Percentiles rank a stretch among this genome's conserved stretches.
These are phyloP conservation scores for Taenaris catops DNA, from an alignment of 2,888 invertebrate genomes.

Conservation along the genomic window DNA sequence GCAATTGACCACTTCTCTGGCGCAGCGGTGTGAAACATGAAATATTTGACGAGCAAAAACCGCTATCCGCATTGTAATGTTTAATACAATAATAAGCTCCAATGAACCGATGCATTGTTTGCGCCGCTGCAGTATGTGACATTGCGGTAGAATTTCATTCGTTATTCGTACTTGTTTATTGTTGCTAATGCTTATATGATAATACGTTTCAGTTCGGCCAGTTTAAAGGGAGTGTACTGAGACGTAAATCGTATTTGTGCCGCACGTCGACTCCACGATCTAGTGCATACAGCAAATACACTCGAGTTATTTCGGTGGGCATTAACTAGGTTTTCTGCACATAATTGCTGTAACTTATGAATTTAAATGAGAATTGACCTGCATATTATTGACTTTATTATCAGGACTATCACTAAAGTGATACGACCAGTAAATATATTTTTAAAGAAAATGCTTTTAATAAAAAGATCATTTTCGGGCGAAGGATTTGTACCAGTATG, in stretches of 20 bases:
- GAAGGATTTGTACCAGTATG: slow-evolving; percentile 70
- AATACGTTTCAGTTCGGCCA: slow-evolving; percentile 6
- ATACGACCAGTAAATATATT: slow-evolving; percentile 6
- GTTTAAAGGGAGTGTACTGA: slow-evolving; percentile 30
- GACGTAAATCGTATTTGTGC: slow-evolving; percentile 63
- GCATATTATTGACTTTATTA: too few species aligned
- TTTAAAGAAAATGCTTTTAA: slow-evolving; percentile 9
- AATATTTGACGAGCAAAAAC: slow-evolving; percentile 53
- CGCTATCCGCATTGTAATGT: slow-evolving; percentile 39
- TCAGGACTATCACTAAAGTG: too few species aligned
- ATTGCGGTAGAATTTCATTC: slow-evolving; percentile 13
- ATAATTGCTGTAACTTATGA: background rate
- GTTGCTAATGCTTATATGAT: slow-evolving; percentile 8
- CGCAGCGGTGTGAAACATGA: too few species aligned
- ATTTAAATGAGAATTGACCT: too few species aligned
- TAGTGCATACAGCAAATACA: slow-evolving; percentile 39
- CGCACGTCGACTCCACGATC: slow-evolving; percentile 53
- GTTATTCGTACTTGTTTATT: slow-evolving; percentile 4
- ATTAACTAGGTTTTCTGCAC: slow-evolving; percentile 4
- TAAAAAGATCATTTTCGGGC: slow-evolving; percentile 34
- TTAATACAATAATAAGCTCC: slow-evolving; percentile 31
- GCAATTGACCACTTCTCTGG: too few species aligned
- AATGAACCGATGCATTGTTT: slow-evolving; percentile 23
- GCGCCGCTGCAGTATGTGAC: slow-evolving; percentile 8
- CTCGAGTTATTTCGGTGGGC: slow-evolving; percentile 10